Evolutionary conservation across 2,888 invertebrate species (phyloP).

Genomic region (Cryptocephalus primarius): DNA sequence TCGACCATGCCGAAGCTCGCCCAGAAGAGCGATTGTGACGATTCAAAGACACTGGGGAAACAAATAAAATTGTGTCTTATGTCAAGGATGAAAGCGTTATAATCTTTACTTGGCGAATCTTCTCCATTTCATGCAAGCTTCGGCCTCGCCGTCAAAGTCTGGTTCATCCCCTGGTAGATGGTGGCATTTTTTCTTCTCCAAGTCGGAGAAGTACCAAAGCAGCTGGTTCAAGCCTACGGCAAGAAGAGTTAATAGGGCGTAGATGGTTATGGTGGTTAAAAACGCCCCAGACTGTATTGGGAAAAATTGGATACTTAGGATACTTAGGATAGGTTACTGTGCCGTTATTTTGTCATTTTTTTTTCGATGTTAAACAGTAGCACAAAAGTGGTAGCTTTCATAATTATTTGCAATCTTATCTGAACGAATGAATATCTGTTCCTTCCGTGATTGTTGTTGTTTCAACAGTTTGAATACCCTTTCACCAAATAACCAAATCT

Average conservation of each 20-base stretch:
- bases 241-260: not conserved
- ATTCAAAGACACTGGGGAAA: conserved; percentile 71
- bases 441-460: no score
- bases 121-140: conserved; percentile 78
- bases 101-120: conserved; percentile 63
- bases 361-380: no score
- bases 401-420: no score
- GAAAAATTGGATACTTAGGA: no score
- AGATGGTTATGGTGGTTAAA: no score
- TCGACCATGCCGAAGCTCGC: conserved; percentile 91
- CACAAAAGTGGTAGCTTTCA: no score
- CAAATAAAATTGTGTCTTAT: not conserved
- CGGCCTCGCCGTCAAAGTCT: conserved; percentile 65
- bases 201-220: conserved; percentile 86
- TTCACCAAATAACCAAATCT: no score
- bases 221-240: conserved; percentile 66
- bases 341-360: no score
- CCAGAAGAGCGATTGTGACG: conserved; percentile 93
- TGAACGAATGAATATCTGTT: no score
- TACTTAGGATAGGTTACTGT: no score
- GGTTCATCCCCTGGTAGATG: conserved; percentile 57
- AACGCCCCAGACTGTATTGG: no score
- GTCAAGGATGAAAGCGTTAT: not conserved
- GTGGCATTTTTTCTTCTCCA: conserved; percentile 74
- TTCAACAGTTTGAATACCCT: no score